Evolutionary conservation across 2,888 invertebrate genomes (phyloP).

Genomic region (Ennomos quercinarius): DNA sequence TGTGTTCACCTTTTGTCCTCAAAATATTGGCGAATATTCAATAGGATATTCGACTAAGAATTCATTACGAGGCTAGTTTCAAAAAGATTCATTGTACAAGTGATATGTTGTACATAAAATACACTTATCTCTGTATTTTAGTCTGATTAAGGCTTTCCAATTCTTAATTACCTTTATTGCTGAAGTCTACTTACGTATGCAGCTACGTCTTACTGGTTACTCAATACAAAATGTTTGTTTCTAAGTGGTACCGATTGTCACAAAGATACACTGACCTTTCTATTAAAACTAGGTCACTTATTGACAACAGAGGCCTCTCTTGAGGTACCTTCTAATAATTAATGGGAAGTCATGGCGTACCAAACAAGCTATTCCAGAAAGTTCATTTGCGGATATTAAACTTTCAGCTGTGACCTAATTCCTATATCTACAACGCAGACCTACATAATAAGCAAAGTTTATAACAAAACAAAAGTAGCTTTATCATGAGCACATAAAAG

Average conservation of each 20-base stretch:
- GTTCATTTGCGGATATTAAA: constrained; percentile 48
- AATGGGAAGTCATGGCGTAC: constrained; percentile 47
- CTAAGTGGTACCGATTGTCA: constrained; percentile 1
- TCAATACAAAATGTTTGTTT: background rate
- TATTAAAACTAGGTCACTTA: constrained; percentile 12
- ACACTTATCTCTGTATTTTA: no score
- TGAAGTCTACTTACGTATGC: no score
- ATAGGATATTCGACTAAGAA: no score
- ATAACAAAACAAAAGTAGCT: constrained; percentile 34
- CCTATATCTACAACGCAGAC: constrained; percentile 25
- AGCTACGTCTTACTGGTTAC: no score
- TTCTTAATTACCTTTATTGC: no score
- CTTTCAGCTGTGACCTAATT: constrained; percentile 50
- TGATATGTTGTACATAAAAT: no score
- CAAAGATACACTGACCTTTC: background rate
- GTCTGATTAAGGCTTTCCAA: no score
- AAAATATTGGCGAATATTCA: no score
- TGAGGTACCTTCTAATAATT: constrained; percentile 36
- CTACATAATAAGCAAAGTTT: constrained; percentile 18
- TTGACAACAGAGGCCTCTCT: constrained; percentile 27
- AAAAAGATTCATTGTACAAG: no score
- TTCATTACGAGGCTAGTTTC: no score
- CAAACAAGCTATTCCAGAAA: constrained; percentile 68
- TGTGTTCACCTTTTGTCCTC: no score
- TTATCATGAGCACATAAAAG: constrained; percentile 44